Percentiles rank a stretch among this genome's conserved stretches.
Evolutionary conservation across 2,113 vertebrate genomes (phyloP).

Genomic region (Pycnonotus jocosus): DNA sequence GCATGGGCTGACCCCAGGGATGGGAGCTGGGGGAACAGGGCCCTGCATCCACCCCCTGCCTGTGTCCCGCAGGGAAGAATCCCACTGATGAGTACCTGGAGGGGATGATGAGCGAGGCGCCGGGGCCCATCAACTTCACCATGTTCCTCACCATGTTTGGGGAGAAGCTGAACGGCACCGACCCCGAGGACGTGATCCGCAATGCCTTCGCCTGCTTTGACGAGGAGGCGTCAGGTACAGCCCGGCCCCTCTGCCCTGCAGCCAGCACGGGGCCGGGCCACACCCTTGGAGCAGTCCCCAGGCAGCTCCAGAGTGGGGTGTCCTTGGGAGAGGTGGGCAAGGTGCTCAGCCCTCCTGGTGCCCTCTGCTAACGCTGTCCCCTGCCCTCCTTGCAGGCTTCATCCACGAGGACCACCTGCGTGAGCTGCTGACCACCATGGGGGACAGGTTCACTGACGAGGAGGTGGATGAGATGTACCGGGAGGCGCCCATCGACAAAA

Average conservation of each 20-base stretch:
- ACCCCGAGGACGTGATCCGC: constrained; percentile 96
- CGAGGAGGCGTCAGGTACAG: constrained; percentile 88
- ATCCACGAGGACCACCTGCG: constrained; percentile 95
- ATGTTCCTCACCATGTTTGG: constrained; percentile 99
- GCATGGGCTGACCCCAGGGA: fast-evolving
- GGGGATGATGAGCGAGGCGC: constrained; percentile 98
- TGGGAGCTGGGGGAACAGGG: background rate
- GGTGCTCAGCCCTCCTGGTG: background rate
- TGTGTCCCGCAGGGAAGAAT: constrained; percentile 85
- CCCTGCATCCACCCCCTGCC: background rate
- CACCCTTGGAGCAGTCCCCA: fast-evolving
- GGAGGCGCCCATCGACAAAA: constrained; percentile 96
- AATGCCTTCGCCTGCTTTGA: constrained; percentile 98
- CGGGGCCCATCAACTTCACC: constrained; percentile 98
- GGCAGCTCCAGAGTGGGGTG: background rate
- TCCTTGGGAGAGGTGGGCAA: fast-evolving
- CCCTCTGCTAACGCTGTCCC: fast-evolving
- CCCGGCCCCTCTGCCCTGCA: fast-evolving
- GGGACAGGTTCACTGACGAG: constrained; percentile 95
- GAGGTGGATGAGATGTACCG: constrained; percentile 98
- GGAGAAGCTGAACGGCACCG: constrained; percentile 94
- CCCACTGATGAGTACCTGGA: constrained; percentile 96
- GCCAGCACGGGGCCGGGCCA: fast-evolving
- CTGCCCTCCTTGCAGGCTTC: constrained; percentile 70
- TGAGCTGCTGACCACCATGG: constrained; percentile 98